phyloP scores from a whole-genome alignment of 2,797 vertebrate species.

The Sarcophilus harrisii region DNA sequence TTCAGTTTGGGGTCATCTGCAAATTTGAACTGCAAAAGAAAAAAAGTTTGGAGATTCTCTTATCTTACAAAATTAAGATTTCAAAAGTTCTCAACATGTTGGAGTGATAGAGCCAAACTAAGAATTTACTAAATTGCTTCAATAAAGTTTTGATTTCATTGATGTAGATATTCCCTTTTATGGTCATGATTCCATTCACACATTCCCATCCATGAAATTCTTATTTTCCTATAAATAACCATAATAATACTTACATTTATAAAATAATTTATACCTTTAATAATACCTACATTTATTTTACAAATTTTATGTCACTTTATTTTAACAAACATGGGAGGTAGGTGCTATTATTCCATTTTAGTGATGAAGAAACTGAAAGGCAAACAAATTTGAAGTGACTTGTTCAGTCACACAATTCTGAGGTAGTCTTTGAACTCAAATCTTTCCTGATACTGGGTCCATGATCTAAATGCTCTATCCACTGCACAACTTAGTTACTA shows the following conservation, averaged over 20 bases:
- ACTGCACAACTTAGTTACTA: background rate
- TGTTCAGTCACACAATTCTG: background rate
- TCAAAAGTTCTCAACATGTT: background rate
- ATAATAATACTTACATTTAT: background rate
- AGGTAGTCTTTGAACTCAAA: background rate
- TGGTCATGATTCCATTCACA: background rate
- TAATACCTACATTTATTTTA: background rate
- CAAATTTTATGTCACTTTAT: background rate
- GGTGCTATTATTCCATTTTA: background rate
- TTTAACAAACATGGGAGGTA: background rate
- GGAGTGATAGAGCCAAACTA: background rate
- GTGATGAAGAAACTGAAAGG: background rate
- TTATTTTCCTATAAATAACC: background rate
- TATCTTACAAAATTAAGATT: background rate
- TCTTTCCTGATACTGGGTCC: background rate
- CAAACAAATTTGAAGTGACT: background rate
- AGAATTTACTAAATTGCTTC: background rate
- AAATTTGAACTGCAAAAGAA: background rate
- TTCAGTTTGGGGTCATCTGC: background rate
- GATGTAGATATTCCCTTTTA: background rate
- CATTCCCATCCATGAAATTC: background rate
- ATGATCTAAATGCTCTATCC: background rate
- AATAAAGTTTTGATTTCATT: background rate
- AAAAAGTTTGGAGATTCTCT: background rate
- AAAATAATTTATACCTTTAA: background rate